Base-by-base conservation (phyloP, 2,888 invertebrate species). In the Heliconius charithonia region DNA sequence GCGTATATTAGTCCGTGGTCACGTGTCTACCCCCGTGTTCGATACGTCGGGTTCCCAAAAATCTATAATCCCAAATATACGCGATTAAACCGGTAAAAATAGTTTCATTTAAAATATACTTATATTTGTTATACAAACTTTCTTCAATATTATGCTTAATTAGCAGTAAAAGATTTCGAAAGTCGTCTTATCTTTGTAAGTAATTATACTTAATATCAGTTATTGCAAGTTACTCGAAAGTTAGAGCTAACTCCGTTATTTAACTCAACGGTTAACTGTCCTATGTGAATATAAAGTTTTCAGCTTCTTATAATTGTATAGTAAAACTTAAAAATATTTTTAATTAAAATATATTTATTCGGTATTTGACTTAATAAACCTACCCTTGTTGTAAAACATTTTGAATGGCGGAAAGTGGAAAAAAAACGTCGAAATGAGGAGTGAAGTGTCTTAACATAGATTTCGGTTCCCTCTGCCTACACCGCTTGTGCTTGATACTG, bases 201-300 rank as follows among this genome's bases (percentile, higher is more conserved):
- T 59, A 72, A 72, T 32, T 32, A 72, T 25, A 27, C 32, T 72
- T 72, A 29, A 72, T 56, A n/a, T 59, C 59, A 32, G 71, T 56
- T 56, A 32, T 72, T 72, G 22, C 32, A 56, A 72, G 56, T 72
- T 56, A 32, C 56, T 13, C 56, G 56, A 72, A 72, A 72, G n/a
- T n/a, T 72, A 72, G 22, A 56, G 56, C 13, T 59, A 32, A 32
- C n/a, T 59, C 32, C 59, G n/a, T 59, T 59, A 72, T n/a, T 56
- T 72, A 72, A 72, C n/a, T 72, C 72, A 25, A 37, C 3, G 16
- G 56, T 59, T 72, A 72, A 72, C 72, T 59, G 37, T 72, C 13
- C 32, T 56, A 71, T 72, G 32, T 59, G n/a, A 37, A 59, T 72
- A 59, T 72, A 59, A 59, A 59, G n/a, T n/a, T 59, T 72, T n/a